These are phyloP conservation scores for Ostrea edulis DNA, from an alignment of 1,140 invertebrate species.

Conservation along the genomic window DNA sequence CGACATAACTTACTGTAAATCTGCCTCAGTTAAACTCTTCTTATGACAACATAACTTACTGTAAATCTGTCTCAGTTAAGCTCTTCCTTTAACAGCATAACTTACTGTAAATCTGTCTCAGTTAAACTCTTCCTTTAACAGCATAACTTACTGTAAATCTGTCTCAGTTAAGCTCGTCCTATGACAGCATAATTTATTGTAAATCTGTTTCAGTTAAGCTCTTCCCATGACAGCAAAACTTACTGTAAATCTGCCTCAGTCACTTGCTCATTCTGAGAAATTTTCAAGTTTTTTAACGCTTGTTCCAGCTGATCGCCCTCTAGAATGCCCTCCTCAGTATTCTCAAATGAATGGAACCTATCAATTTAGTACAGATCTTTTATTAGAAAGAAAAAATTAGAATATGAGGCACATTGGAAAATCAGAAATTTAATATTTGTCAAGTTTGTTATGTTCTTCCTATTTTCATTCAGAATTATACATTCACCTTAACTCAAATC, in stretches of 20 bases:
- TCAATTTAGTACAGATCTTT: constrained; percentile 5
- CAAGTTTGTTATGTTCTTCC: too few species aligned
- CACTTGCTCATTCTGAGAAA: constrained; percentile 59
- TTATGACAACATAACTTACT: too few species aligned
- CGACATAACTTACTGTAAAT: constrained; percentile 59
- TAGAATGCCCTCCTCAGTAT: constrained; percentile 63
- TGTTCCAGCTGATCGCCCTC: constrained; percentile 70
- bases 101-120: constrained; percentile 66
- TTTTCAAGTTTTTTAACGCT: constrained; percentile 64
- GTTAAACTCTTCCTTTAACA: too few species aligned
- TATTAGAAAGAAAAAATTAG: too few species aligned
- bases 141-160: too few species aligned
- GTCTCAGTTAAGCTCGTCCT: not conserved
- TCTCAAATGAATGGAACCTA: constrained; percentile 64
- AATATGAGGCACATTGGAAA: too few species aligned
- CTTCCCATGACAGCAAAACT: not conserved
- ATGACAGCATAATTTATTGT: constrained; percentile 52
- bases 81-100: not conserved
- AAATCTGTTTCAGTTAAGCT: constrained; percentile 60
- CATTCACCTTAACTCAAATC: too few species aligned
- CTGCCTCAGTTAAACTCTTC: constrained; percentile 66
- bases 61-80: too few species aligned
- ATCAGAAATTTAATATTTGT: too few species aligned
- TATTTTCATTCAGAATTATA: too few species aligned
- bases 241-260: constrained; percentile 67